These are phyloP conservation scores for Polyommatus icarus DNA, from an alignment of 2,888 invertebrate genomes.

Conservation along the genomic window DNA sequence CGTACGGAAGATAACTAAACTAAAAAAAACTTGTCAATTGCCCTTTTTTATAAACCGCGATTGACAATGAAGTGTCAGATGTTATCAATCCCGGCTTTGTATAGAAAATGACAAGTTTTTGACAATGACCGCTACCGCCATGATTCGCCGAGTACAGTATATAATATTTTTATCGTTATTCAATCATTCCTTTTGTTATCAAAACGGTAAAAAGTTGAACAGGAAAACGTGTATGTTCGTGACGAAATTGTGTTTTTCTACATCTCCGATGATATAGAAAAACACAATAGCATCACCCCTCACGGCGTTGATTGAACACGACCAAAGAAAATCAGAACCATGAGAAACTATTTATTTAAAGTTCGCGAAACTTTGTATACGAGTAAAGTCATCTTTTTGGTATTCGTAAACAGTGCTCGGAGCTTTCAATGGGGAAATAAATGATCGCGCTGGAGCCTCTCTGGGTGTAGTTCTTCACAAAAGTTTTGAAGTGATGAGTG, in stretches of 20 bases:
- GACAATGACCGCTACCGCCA: too few relatives aligned
- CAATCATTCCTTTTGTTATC: background rate
- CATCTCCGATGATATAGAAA: background rate
- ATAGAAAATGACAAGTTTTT: too few relatives aligned
- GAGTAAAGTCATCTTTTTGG: conserved; percentile 36
- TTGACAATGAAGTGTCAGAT: too few relatives aligned
- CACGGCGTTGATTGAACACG: background rate
- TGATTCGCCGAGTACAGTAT: too few relatives aligned
- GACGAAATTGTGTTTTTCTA: background rate
- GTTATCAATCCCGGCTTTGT: too few relatives aligned
- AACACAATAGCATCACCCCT: background rate
- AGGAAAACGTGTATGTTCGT: background rate
- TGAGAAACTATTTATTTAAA: conserved; percentile 29
- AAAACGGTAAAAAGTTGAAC: background rate
- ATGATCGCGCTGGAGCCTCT: conserved; percentile 39
- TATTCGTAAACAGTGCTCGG: conserved; percentile 38
- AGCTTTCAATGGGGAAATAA: conserved; percentile 41
- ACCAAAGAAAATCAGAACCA: conserved; percentile 15
- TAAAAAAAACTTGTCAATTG: too few relatives aligned
- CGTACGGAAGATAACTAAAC: too few relatives aligned
- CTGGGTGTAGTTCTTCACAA: conserved; percentile 33
- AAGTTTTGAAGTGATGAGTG: conserved; percentile 36
- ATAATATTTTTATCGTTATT: background rate
- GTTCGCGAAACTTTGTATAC: conserved; percentile 22
- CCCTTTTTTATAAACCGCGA: too few relatives aligned